Conservation (phyloP, 1,140 invertebrate genomes). For the Drosophila guanche region DNA sequence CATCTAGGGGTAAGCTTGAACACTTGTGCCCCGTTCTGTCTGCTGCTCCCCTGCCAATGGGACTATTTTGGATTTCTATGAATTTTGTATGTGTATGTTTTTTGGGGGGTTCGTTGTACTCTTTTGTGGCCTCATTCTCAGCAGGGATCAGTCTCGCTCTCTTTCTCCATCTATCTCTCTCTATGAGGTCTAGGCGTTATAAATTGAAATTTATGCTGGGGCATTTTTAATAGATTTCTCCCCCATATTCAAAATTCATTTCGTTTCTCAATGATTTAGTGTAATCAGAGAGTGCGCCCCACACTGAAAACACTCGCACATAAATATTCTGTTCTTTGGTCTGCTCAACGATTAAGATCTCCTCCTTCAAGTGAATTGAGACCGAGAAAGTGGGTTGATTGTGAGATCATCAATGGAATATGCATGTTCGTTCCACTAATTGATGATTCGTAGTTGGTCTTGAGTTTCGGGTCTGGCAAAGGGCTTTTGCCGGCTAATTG, state of each 20-base stretch:
- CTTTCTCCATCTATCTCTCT: slow-evolving; percentile 7
- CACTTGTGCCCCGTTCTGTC: slow-evolving; percentile 43
- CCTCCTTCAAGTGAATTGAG: slow-evolving; percentile 44
- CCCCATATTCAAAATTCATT: slow-evolving; percentile 73
- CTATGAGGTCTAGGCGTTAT: slow-evolving; percentile 65
- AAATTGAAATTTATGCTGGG: slow-evolving; percentile 81
- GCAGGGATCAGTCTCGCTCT: slow-evolving; percentile 15
- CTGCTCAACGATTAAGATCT: slow-evolving; percentile 73
- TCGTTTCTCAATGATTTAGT: slow-evolving; percentile 71
- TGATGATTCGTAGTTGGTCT: slow-evolving; percentile 26
- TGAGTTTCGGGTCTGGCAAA: slow-evolving; percentile 21
- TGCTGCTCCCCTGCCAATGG: slow-evolving; percentile 24
- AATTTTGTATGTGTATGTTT: slow-evolving; percentile 24
- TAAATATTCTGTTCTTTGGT: slow-evolving; percentile 18
- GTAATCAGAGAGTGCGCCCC: slow-evolving; percentile 58
- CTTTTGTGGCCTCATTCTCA: slow-evolving; percentile 44
- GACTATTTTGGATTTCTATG: slow-evolving; percentile 44
- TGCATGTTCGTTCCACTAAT: slow-evolving; percentile 43
- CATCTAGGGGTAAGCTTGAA: slow-evolving; percentile 61
- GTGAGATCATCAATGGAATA: slow-evolving; percentile 69
- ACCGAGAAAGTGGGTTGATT: slow-evolving; percentile 61
- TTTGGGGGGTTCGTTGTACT: slow-evolving; percentile 59
- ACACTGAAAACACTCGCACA: slow-evolving; percentile 1
- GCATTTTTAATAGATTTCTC: slow-evolving; percentile 77
- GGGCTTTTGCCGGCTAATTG: slow-evolving; percentile 68